phyloP scores from a whole-genome alignment of 1,140 invertebrate species.

The Ceratina australensis region DNA sequence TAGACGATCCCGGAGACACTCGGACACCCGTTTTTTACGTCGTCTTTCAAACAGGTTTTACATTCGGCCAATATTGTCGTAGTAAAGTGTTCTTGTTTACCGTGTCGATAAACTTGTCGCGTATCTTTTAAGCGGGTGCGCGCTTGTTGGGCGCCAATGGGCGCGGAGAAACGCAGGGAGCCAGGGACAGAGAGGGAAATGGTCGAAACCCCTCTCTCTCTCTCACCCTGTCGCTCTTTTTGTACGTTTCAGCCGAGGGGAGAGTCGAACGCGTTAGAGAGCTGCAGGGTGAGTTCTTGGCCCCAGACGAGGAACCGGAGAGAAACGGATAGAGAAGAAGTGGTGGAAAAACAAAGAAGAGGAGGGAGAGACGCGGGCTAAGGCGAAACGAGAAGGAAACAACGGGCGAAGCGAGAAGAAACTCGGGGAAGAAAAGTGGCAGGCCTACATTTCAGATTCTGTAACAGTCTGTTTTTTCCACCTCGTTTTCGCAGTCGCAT shows the following conservation, averaged over 20 bases:
- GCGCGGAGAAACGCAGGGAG: conserved; percentile 53
- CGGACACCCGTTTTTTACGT: conserved; percentile 62
- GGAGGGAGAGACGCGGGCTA: conserved; percentile 28
- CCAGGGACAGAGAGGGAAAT: conserved; percentile 20
- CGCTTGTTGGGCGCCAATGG: conserved; percentile 75
- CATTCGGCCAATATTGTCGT: conserved; percentile 64
- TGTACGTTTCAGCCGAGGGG: conserved; percentile 7
- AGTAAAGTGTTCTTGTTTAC: conserved; percentile 60
- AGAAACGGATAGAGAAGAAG: conserved; percentile 51
- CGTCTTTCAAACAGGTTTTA: conserved; percentile 66
- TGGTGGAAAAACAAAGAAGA: conserved; percentile 38
- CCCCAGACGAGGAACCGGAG: conserved; percentile 38
- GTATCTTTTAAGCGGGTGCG: conserved; percentile 73
- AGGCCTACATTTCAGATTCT: conserved; percentile 60
- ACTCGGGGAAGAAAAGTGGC: conserved; percentile 18
- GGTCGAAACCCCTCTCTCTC: conserved; percentile 24
- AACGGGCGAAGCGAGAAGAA: conserved; percentile 3
- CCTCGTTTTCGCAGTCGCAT: background rate
- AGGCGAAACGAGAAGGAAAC: conserved; percentile 3
- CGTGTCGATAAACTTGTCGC: conserved; percentile 66
- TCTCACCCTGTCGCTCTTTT: background rate
- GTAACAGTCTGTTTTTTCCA: conserved; percentile 20
- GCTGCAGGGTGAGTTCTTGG: conserved; percentile 31
- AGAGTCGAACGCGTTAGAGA: conserved; percentile 26
- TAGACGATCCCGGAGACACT: conserved; percentile 29